Evolutionary conservation across 2,113 vertebrate genomes (phyloP).

Genomic region (Podarcis raffonei): DNA sequence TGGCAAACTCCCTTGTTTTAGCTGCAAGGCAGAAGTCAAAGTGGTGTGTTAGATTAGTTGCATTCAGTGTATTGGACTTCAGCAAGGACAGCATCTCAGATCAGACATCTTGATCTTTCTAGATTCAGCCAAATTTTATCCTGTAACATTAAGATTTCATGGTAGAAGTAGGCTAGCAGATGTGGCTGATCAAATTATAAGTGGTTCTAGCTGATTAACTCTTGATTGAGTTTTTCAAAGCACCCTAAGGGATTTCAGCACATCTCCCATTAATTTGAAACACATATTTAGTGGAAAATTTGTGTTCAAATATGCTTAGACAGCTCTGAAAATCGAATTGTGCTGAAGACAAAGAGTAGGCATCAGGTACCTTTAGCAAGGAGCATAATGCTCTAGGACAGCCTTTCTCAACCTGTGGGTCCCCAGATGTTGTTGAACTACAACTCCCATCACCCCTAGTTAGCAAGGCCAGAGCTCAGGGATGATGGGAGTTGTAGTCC

Average conservation of each 20-base stretch:
- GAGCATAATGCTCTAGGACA: neutral
- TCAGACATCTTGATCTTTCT: neutral
- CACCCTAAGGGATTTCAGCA: neutral
- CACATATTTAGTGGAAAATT: constrained; percentile 8
- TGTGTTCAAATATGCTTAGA: neutral
- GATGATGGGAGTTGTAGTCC: no score
- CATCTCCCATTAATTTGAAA: neutral
- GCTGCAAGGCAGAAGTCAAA: neutral
- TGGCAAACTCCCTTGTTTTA: neutral
- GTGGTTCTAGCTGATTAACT: constrained; percentile 4
- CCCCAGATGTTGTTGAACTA: no score
- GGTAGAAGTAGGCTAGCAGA: rapidly evolving
- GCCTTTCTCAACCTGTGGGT: no score
- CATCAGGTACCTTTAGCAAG: neutral
- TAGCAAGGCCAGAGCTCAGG: no score
- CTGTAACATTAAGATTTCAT: neutral
- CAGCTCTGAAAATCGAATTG: neutral
- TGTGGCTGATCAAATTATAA: neutral
- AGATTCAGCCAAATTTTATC: neutral
- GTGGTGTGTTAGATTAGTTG: neutral
- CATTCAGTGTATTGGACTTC: neutral
- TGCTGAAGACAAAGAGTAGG: neutral
- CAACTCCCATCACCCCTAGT: no score
- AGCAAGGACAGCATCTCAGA: neutral
- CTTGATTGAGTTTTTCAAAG: constrained; percentile 1